These are phyloP conservation scores for Drosophila rhopaloa DNA, from an alignment of 1,140 invertebrate species.

Conservation along the genomic window DNA sequence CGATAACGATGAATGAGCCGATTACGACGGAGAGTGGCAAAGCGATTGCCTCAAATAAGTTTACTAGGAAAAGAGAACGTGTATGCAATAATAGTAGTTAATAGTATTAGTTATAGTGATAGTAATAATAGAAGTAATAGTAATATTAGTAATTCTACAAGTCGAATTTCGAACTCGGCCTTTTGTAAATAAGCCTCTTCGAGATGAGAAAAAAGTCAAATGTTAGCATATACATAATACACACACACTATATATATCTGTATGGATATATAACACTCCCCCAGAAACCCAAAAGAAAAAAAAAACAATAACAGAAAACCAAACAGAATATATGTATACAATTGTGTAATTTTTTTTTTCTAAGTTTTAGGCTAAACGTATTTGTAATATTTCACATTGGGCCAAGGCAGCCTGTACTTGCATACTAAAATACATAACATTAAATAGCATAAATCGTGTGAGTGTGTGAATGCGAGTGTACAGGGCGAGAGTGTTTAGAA, in stretches of 20 bases:
- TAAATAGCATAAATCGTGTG: constrained; percentile 8
- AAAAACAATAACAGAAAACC: constrained; percentile 16
- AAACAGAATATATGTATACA: constrained; percentile 23
- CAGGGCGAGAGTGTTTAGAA: constrained; percentile 2
- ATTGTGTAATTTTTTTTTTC: constrained; percentile 46
- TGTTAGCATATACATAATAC: constrained; percentile 64
- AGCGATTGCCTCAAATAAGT: constrained; percentile 65
- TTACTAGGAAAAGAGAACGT: constrained; percentile 84
- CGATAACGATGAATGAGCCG: constrained; percentile 29
- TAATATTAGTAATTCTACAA: constrained; percentile 82
- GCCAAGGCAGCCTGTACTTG: constrained; percentile 40
- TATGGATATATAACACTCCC: constrained; percentile 10
- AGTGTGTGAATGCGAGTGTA: constrained; percentile 22
- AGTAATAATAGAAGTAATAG: constrained; percentile 66
- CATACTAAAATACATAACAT: constrained; percentile 40
- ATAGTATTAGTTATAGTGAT: constrained; percentile 66
- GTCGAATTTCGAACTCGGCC: constrained; percentile 80
- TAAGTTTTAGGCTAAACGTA: constrained; percentile 45
- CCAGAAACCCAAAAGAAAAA: constrained; percentile 12
- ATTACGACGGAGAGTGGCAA: constrained; percentile 32
- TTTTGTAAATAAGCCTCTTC: constrained; percentile 82
- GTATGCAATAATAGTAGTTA: constrained; percentile 84
- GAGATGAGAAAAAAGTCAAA: constrained; percentile 78
- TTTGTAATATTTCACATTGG: constrained; percentile 41
- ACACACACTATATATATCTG: constrained; percentile 9